Evolutionary conservation across 2,797 vertebrate genomes (phyloP).

Genomic region (Corythornis leucogaster): DNA sequence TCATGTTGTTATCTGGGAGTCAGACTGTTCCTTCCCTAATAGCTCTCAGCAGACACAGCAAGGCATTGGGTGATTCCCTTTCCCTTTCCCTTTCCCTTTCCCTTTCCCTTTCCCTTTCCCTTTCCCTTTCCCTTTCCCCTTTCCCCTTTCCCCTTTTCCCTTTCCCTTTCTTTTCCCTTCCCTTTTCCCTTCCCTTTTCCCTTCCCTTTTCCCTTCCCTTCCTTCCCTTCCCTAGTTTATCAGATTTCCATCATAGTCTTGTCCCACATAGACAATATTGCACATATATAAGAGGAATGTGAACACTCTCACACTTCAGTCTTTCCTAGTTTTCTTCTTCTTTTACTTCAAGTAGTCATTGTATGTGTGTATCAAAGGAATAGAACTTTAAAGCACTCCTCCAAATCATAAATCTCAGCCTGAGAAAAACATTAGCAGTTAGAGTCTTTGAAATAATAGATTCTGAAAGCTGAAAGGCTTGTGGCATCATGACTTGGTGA

Average conservation of each 20-base stretch:
- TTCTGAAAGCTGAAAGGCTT: not conserved
- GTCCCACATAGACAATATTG: not conserved
- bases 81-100: too few species aligned
- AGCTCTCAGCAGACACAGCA: rapidly evolving
- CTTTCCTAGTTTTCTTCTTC: not conserved
- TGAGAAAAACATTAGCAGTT: not conserved
- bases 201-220: not conserved
- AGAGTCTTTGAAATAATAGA: not conserved
- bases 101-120: too few species aligned
- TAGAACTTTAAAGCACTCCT: not conserved
- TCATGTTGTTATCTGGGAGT: not conserved
- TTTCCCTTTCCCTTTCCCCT: too few species aligned
- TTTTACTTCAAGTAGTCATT: not conserved
- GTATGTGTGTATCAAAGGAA: not conserved
- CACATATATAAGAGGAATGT: not conserved
- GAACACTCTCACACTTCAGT: not conserved
- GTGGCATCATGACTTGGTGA: not conserved
- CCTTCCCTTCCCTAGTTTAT: not conserved
- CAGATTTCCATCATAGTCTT: not conserved
- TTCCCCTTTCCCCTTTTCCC: too few species aligned
- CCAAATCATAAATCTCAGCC: not conserved
- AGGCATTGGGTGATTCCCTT: not conserved
- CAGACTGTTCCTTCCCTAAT: not conserved
- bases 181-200: not conserved
- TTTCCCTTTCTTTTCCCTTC: too few species aligned